Percentiles rank a stretch among this genome's conserved stretches.
phyloP scores from a whole-genome alignment of 2,113 vertebrate species.

The Vireo altiloquus region DNA sequence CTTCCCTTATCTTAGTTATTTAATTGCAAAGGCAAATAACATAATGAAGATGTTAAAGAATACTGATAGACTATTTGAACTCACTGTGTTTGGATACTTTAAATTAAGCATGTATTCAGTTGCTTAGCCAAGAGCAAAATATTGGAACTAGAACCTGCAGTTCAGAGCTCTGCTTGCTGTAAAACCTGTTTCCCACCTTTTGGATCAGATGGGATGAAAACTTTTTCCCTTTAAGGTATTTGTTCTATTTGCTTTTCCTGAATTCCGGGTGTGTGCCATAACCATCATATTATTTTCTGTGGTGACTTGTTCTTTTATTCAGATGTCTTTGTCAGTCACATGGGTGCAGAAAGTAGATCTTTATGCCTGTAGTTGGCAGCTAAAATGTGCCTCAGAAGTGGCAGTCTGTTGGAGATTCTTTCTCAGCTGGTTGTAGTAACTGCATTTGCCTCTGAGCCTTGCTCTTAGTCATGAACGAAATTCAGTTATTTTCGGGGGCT shows the following conservation, averaged over 20 bases:
- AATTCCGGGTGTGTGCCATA: not conserved
- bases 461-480: not conserved
- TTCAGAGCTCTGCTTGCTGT: not conserved
- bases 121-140: not conserved
- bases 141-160: not conserved
- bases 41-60: slow-evolving; percentile 1
- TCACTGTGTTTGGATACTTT: not conserved
- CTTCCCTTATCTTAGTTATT: slow-evolving; percentile 8
- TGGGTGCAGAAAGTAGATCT: not conserved
- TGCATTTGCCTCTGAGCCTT: not conserved
- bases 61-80: not conserved
- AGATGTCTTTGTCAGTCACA: not conserved
- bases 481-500: not conserved
- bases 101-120: not conserved
- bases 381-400: not conserved
- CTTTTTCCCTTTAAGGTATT: not conserved
- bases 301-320: not conserved
- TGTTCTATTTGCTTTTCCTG: not conserved
- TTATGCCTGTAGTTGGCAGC: not conserved
- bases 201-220: not conserved
- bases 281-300: not conserved
- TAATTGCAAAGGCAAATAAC: slow-evolving; percentile 18
- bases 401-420: not conserved
- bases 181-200: not conserved
- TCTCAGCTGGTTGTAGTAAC: not conserved